Evolutionary conservation across 2,888 invertebrate species (phyloP).

Genomic region (Mactromeris polynyma): DNA sequence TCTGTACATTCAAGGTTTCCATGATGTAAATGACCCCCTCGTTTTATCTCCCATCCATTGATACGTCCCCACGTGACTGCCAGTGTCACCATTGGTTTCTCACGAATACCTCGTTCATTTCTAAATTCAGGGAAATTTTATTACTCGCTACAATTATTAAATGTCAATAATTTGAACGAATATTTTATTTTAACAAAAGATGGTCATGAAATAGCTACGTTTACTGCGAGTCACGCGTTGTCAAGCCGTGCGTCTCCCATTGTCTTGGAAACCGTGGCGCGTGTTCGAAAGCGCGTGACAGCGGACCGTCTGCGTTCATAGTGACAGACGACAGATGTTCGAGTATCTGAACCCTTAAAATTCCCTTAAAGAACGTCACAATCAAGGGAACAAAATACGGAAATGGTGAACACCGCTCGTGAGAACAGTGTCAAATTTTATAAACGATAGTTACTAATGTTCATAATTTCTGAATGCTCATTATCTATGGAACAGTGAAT

Average conservation of each 20-base stretch:
- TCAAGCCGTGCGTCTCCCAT: neutral
- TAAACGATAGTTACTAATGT: neutral
- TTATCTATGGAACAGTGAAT: too few species aligned
- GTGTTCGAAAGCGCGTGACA: neutral
- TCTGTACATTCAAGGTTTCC: too few species aligned
- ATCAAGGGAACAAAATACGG: neutral
- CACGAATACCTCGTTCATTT: neutral
- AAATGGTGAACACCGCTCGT: neutral
- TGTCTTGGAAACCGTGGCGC: conserved; percentile 2
- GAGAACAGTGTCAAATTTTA: conserved; percentile 1
- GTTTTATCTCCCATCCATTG: neutral
- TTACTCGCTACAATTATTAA: neutral
- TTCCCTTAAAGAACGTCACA: neutral
- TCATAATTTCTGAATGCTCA: too few species aligned
- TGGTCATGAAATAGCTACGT: neutral
- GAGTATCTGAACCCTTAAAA: neutral
- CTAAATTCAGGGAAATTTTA: neutral
- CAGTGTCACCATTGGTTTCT: neutral
- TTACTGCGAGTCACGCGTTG: neutral
- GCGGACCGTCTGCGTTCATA: neutral
- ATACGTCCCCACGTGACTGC: neutral
- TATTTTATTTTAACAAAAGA: conserved; percentile 16
- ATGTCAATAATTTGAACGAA: conserved; percentile 7
- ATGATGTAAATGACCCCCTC: too few species aligned
- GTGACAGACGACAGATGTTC: conserved; percentile 22